These are phyloP conservation scores for Adelphocoris suturalis DNA, from an alignment of 2,888 invertebrate genomes.

Conservation along the genomic window DNA sequence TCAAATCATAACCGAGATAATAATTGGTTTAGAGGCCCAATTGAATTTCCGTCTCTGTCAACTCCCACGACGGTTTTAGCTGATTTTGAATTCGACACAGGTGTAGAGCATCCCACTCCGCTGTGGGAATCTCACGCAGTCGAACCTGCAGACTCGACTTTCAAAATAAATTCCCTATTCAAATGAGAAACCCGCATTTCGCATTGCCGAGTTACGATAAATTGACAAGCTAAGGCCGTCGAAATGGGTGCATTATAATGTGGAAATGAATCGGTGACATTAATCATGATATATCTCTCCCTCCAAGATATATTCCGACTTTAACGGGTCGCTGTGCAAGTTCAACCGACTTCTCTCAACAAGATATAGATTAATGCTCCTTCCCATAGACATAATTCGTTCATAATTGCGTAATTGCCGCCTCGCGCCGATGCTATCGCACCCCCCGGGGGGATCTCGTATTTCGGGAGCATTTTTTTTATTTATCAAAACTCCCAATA, in stretches of 20 bases:
- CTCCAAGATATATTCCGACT: not conserved
- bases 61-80: too few species aligned
- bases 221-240: not conserved
- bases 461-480: conserved; percentile 42
- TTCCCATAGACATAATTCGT: conserved; percentile 38
- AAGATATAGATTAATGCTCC: not conserved
- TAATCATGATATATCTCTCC: not conserved
- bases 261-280: not conserved
- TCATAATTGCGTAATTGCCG: conserved; percentile 50
- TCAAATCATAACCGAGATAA: too few species aligned
- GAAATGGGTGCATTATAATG: conserved; percentile 8
- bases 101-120: too few species aligned
- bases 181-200: not conserved
- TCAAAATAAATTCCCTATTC: not conserved
- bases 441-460: not conserved
- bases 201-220: not conserved
- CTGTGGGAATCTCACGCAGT: not conserved
- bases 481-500: not conserved
- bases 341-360: not conserved
- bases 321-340: not conserved
- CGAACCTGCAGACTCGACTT: not conserved
- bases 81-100: too few species aligned
- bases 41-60: too few species aligned
- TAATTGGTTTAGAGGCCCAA: too few species aligned
- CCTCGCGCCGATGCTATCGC: not conserved